These are phyloP conservation scores for Cerastoderma edule DNA, from an alignment of 2,888 invertebrate species.

Conservation along the genomic window DNA sequence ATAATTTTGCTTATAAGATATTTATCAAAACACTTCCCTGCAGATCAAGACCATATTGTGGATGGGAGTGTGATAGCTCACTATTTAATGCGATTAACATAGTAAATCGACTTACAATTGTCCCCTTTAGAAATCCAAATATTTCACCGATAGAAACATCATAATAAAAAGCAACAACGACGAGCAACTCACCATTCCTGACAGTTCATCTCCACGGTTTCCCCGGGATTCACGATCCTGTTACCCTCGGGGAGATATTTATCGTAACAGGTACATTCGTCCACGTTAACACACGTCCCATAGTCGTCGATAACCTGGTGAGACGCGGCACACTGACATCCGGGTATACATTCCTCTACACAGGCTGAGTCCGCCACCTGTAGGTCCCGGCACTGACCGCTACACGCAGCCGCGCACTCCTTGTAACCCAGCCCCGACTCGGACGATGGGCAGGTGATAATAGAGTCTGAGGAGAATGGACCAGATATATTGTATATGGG, in stretches of 20 bases:
- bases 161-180: no score
- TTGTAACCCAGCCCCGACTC: constrained; percentile 44
- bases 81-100: no score
- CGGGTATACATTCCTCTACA: constrained; percentile 61
- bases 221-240: constrained; percentile 48
- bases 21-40: no score
- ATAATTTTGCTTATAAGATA: no score
- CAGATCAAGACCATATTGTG: no score
- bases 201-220: constrained; percentile 55
- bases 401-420: constrained; percentile 58
- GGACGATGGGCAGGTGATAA: constrained; percentile 2
- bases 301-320: constrained; percentile 54
- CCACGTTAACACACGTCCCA: constrained; percentile 56
- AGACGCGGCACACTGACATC: constrained; percentile 56
- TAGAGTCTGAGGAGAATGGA: background rate
- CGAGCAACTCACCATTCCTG: constrained; percentile 48
- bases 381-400: constrained; percentile 59
- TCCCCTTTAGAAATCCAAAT: no score
- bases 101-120: no score
- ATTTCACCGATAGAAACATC: no score
- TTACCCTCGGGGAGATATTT: constrained; percentile 77
- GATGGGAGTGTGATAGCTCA: no score
- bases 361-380: constrained; percentile 58
- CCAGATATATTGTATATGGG: background rate
- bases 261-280: constrained; percentile 63